Base-by-base conservation (phyloP, 2,888 invertebrate genomes). In the Agonopterix arenella region DNA sequence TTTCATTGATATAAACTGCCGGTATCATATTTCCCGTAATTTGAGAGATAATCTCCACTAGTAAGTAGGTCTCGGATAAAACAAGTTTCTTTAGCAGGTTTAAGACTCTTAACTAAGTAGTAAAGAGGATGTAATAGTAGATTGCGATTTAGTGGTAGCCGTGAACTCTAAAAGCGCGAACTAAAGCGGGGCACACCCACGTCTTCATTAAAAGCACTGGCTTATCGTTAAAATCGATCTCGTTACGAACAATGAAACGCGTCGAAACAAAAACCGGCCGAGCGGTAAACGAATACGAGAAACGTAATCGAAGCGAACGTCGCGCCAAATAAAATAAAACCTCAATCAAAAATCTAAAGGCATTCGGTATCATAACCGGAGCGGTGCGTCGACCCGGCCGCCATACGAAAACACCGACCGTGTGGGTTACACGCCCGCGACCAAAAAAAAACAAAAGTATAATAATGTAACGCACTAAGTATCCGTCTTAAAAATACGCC, bases 401-500 rank as follows among this genome's bases (percentile, higher is more conserved):
- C 79, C 75, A 71, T 71, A 80, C 64, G 80, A 77, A 72, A 71
- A 77, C 79, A 74, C 77, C 73, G 66, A 56, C 73, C 74, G 82
- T 76, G 78, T 79, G 78, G 80, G 79, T 80, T 81, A 86, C 84
- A 82, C 77, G 62, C 76, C 74, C 76, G 73, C 70, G 66, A 65
- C 58, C 60, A 77, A 80, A 80, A 82, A 81, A 43, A 80, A 83
- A 81, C 79, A 78, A 79, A 83, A 81, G 70, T 81, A 79, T 80
- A 84, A 84, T 85, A 85, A 84, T 84, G 84, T 84, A 84, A 85
- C 83, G 81, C 81, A 84, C 85, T 84, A 84, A 88, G 85, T 85
- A 85, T 84, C 82, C 80, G 82, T 84, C 84, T 88, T 85, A 80
- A 84, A 83, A 82, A 83, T 84, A 84, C 84, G 82, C 78, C 80